These are phyloP conservation scores for Drosophila kurseongensis DNA, from an alignment of 1,140 invertebrate species.

Conservation along the genomic window DNA sequence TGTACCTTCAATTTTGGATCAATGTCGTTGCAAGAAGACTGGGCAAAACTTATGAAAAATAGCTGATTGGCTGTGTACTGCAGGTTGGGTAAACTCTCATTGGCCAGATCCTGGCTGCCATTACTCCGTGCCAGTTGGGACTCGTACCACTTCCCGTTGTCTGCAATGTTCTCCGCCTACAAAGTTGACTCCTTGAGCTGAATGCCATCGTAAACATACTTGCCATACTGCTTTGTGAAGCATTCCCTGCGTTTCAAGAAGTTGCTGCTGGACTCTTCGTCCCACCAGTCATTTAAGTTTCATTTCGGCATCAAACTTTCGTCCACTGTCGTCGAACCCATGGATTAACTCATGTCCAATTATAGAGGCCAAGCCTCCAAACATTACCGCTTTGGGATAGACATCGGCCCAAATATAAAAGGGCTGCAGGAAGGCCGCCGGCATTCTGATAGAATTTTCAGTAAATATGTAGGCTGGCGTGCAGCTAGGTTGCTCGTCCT, in stretches of 20 bases:
- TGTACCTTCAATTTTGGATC: conserved; percentile 24
- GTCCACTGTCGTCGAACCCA: conserved; percentile 87
- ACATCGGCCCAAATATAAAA: conserved; percentile 62
- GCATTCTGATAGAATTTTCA: too few species aligned
- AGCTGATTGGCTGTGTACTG: conserved; percentile 87
- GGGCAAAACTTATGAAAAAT: conserved; percentile 90
- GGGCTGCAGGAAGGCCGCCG: conserved; percentile 70
- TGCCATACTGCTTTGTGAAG: conserved; percentile 66
- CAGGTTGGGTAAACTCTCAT: conserved; percentile 85
- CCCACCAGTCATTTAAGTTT: conserved; percentile 72
- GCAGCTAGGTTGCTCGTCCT: too few species aligned
- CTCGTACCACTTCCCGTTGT: conserved; percentile 88
- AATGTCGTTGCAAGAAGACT: conserved; percentile 82
- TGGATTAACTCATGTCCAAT: conserved; percentile 90
- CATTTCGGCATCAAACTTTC: conserved; percentile 97
- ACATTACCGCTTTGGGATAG: conserved; percentile 84
- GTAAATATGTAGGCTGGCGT: too few species aligned
- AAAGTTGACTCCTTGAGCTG: conserved; percentile 35
- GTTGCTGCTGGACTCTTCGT: conserved; percentile 41
- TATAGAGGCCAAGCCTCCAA: conserved; percentile 88
- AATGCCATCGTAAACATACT: conserved; percentile 53
- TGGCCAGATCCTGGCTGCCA: conserved; percentile 42
- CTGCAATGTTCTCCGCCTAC: conserved; percentile 88
- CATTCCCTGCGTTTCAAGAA: conserved; percentile 57
- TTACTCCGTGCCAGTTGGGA: not conserved